Conservation (phyloP, 2,888 invertebrate species). For the Drosophila meridionalis region DNA sequence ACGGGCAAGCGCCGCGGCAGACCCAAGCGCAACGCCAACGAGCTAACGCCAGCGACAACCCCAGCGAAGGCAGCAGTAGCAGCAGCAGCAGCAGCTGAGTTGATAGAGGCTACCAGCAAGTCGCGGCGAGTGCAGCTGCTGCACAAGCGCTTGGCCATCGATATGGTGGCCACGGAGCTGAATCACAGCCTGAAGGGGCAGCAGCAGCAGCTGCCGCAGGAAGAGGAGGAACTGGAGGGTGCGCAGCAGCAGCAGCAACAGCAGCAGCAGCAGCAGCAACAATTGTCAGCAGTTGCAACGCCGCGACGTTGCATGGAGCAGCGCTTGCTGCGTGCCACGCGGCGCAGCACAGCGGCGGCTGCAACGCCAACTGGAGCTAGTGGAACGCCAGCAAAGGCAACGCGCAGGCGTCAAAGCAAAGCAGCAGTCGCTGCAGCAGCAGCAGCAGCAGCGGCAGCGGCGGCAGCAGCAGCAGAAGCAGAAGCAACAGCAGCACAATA, state of each 20-base stretch:
- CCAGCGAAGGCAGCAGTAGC: slow-evolving; percentile 3
- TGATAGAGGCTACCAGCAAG: slow-evolving; percentile 54
- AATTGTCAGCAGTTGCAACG: slow-evolving; percentile 11
- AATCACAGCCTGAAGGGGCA: slow-evolving; percentile 11
- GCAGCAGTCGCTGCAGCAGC: slow-evolving; percentile 7
- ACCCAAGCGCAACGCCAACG: slow-evolving; percentile 83
- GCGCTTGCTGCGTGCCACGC: slow-evolving; percentile 75
- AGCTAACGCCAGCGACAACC: slow-evolving; percentile 16
- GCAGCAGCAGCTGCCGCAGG: not conserved
- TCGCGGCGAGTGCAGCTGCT: slow-evolving; percentile 82
- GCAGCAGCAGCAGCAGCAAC: not conserved
- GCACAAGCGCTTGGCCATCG: slow-evolving; percentile 83
- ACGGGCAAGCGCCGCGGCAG: slow-evolving; percentile 85
- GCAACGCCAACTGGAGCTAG: not conserved
- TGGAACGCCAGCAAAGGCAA: slow-evolving; percentile 34
- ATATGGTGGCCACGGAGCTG: slow-evolving; percentile 68
- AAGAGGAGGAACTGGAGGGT: slow-evolving; percentile 14
- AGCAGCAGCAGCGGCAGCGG: slow-evolving; percentile 13
- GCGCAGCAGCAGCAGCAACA: slow-evolving; percentile 5
- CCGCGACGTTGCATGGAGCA: slow-evolving; percentile 65
- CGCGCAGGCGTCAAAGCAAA: slow-evolving; percentile 49
- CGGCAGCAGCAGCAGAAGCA: slow-evolving; percentile 10
- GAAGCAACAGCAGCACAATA: slow-evolving; percentile 2
- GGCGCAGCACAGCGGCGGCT: slow-evolving; percentile 65
- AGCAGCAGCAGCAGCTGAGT: not conserved